Conservation (phyloP, 2,113 vertebrate species). For the Plectropomus leopardus region DNA sequence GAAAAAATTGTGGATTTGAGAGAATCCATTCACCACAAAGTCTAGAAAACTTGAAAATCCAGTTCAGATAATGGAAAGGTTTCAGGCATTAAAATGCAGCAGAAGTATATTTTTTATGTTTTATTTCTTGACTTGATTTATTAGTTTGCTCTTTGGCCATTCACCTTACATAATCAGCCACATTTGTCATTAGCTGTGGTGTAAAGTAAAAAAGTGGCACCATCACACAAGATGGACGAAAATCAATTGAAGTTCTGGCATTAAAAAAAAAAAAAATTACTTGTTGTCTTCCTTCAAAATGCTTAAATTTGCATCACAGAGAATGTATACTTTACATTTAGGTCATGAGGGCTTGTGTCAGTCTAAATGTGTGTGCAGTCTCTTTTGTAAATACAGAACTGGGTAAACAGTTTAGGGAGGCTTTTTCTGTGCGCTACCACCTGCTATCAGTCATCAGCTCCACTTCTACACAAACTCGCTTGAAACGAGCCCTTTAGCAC, state of each 20-base stretch:
- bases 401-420: slow-evolving; percentile 61
- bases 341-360: slow-evolving; percentile 17
- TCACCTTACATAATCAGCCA: slow-evolving; percentile 2
- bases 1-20: background rate
- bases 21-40: background rate
- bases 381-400: slow-evolving; percentile 64
- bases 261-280: background rate
- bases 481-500: slow-evolving; percentile 56
- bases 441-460: slow-evolving; percentile 67
- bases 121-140: background rate
- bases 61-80: background rate
- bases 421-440: slow-evolving; percentile 48
- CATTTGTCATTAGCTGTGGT: background rate
- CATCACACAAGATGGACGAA: background rate
- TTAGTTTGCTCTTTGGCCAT: background rate
- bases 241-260: slow-evolving; percentile 2
- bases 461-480: slow-evolving; percentile 45
- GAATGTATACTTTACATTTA: slow-evolving; percentile 8
- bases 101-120: background rate
- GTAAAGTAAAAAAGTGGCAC: slow-evolving; percentile 6
- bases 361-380: slow-evolving; percentile 40
- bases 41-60: background rate
- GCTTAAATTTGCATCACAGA: background rate
- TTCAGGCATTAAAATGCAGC: background rate
- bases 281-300: slow-evolving; percentile 16